Evolutionary conservation across 2,888 invertebrate species (phyloP).

Genomic region (Drosophila yooni): DNA sequence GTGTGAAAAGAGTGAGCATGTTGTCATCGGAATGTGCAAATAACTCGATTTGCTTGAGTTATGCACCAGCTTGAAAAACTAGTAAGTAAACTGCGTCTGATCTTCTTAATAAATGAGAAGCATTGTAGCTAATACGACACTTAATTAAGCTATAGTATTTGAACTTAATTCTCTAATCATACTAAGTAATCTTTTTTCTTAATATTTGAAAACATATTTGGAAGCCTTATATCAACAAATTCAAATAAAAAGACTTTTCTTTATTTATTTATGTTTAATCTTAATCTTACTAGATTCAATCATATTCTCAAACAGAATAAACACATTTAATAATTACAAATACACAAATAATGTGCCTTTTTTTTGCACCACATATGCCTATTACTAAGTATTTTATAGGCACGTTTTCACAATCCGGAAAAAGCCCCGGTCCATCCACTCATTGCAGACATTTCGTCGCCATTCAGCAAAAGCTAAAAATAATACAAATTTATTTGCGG

Average conservation of each 20-base stretch:
- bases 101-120: neutral
- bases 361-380: neutral
- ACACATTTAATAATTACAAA: neutral
- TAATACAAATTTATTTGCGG: constrained; percentile 33
- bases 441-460: constrained; percentile 52
- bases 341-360: neutral
- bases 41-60: constrained; percentile 3
- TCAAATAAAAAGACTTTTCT: neutral
- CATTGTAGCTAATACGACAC: neutral
- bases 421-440: neutral
- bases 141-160: too few relatives aligned
- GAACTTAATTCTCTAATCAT: neutral
- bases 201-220: neutral
- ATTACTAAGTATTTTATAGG: neutral
- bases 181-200: neutral
- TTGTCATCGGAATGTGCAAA: constrained; percentile 13
- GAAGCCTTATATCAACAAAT: neutral
- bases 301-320: neutral
- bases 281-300: neutral
- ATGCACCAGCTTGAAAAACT: neutral
- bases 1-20: constrained; percentile 18
- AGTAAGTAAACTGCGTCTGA: neutral
- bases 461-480: constrained; percentile 45
- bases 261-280: neutral
- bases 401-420: neutral